phyloP scores from a whole-genome alignment of 2,113 vertebrate species.

The Anoura caudifer region DNA sequence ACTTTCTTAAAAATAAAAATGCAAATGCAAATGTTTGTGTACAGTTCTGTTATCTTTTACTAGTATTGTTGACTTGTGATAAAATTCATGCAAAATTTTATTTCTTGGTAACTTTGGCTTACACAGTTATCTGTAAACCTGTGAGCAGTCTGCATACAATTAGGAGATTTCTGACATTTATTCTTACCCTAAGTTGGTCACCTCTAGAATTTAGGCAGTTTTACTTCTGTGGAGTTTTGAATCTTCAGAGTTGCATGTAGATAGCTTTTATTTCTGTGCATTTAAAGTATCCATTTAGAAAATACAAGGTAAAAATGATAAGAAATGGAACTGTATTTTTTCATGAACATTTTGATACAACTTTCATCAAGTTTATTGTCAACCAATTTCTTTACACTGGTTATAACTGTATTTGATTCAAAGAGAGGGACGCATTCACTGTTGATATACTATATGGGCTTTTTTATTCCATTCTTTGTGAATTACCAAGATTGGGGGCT shows the following conservation, averaged over 20 bases:
- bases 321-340: constrained; percentile 62
- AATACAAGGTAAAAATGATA: constrained; percentile 46
- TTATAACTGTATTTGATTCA: constrained; percentile 50
- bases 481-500: background rate
- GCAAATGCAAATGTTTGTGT: background rate
- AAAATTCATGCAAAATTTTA: constrained; percentile 24
- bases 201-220: constrained; percentile 22
- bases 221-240: background rate
- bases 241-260: constrained; percentile 15
- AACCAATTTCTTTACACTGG: constrained; percentile 47
- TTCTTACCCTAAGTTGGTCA: background rate
- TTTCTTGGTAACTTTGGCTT: constrained; percentile 32
- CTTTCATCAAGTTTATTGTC: constrained; percentile 42
- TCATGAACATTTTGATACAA: constrained; percentile 62
- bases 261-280: constrained; percentile 57
- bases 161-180: constrained; percentile 39
- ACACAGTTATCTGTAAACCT: background rate
- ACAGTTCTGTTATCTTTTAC: background rate
- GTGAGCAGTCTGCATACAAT: constrained; percentile 22
- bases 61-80: background rate
- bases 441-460: background rate
- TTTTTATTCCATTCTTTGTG: constrained; percentile 30
- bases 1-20: background rate
- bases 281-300: constrained; percentile 49
- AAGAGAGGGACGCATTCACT: constrained; percentile 19